These are phyloP conservation scores for Acanthurus tractus DNA, from an alignment of 2,797 vertebrate species.

Conservation along the genomic window DNA sequence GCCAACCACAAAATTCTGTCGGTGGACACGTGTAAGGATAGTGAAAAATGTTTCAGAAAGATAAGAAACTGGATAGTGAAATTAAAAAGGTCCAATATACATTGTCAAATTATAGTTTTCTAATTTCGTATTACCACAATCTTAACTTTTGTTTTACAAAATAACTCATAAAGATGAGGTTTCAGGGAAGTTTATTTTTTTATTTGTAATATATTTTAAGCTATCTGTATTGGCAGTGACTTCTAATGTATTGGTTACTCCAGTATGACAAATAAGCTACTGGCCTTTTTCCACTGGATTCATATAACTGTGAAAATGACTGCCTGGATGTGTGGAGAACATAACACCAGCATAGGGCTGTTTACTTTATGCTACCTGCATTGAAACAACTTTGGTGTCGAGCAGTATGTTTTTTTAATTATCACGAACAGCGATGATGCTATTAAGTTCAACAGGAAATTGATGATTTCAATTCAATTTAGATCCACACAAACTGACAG, in stretches of 20 bases:
- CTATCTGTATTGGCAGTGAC: neutral
- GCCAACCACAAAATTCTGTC: neutral
- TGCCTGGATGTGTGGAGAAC: neutral
- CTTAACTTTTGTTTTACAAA: constrained; percentile 7
- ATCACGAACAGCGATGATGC: neutral
- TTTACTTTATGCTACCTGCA: neutral
- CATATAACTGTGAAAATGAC: neutral
- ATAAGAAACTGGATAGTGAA: neutral
- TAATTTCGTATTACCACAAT: neutral
- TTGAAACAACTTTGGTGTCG: neutral
- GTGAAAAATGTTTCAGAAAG: neutral
- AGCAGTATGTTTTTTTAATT: constrained; percentile 9
- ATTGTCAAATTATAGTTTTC: neutral
- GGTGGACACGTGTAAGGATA: neutral
- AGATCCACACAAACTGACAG: too few species aligned
- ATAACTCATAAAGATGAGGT: neutral
- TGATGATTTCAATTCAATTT: too few species aligned
- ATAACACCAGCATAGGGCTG: neutral
- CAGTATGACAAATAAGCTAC: neutral
- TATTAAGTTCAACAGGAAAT: neutral
- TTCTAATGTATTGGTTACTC: neutral
- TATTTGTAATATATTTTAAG: neutral
- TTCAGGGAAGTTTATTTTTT: neutral
- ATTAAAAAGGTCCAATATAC: neutral
- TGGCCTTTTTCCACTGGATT: constrained; percentile 2